Evolutionary conservation across 2,888 invertebrate species (phyloP), one percentile per base, ranked within the genome.

Genomic region (Lordiphosa fenestrarum): DNA sequence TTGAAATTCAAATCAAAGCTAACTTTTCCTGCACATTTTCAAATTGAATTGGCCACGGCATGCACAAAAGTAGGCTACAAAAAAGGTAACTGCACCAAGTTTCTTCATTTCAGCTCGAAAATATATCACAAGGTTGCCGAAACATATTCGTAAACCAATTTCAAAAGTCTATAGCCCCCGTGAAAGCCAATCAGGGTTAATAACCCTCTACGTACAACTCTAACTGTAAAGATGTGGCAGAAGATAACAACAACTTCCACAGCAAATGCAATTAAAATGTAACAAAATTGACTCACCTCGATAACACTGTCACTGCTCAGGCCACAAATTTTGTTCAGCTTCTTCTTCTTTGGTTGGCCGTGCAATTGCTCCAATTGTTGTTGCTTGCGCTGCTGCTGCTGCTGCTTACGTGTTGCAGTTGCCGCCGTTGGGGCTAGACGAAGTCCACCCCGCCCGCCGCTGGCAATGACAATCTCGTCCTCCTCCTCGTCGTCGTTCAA

Each of bases 351-450:
- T 9, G 30, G 7, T 7, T 30, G 30, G 52, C 64, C 69, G 48
- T 68, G 71, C 56, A 68, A 39, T 44, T 91, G 84, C 86, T 91
- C 70, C 62, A 64, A 56, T 54, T 66, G 55, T 53, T 90, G 91
- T 37, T 53, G 48, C 40, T 55, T 65, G 13, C 66, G 53, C 42
- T 44, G 59, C 33, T 38, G 30, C 25, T 25, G 15, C 15, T 15
- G 46, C 15, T 72, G 67, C 62, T 70, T 72, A 44, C 67, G 67
- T 57, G 67, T 61, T 39, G 47, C 37, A 57, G 66, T 13, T 13
- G 58, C 38, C 10, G 55, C 15, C n/a, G 54, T 35, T 25, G 59
- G 44, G 7, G 80, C 72, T 30, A 83, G 55, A 59, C 76, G 74
- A 52, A 80, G 63, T 0, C 70, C 76, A 23, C 65, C 73, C 66